These are phyloP conservation scores for Drosophila athabasca DNA, from an alignment of 1,140 invertebrate species.

Conservation along the genomic window DNA sequence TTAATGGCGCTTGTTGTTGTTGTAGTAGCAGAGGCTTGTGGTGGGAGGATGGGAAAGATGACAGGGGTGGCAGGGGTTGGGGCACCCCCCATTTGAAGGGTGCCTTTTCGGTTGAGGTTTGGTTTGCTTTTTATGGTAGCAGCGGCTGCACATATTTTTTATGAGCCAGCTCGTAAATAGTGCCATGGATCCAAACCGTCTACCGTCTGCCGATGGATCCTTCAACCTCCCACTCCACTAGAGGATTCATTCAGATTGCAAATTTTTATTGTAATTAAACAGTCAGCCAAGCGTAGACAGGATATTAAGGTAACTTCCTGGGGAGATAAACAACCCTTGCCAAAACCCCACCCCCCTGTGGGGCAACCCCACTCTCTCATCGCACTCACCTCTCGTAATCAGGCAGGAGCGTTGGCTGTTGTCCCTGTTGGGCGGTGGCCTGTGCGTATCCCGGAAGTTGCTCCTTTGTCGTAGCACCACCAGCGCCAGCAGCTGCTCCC, in stretches of 20 bases:
- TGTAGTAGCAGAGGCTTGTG: neutral
- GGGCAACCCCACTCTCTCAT: neutral
- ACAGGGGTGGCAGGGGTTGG: too few species aligned
- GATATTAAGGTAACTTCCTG: conserved; percentile 77
- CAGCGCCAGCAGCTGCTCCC: neutral
- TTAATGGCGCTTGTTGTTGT: conserved; percentile 77
- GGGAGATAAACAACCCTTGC: conserved; percentile 59
- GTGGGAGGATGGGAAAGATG: neutral
- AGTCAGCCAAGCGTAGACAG: conserved; percentile 70
- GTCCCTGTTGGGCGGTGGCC: conserved; percentile 69
- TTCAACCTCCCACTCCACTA: conserved; percentile 4
- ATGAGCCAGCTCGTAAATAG: conserved; percentile 46
- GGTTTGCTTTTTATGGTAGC: conserved; percentile 26
- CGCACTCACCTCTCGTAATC: conserved; percentile 83
- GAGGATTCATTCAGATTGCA: conserved; percentile 22
- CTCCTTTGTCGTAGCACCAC: conserved; percentile 72
- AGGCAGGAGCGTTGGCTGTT: conserved; percentile 68
- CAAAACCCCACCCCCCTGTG: neutral
- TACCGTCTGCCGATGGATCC: neutral
- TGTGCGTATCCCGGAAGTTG: conserved; percentile 83
- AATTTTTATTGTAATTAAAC: conserved; percentile 79
- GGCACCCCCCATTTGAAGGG: neutral
- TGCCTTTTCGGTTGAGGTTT: conserved; percentile 2
- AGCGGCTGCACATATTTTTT: conserved; percentile 44
- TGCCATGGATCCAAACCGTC: conserved; percentile 20